phyloP scores from a whole-genome alignment of 2,888 invertebrate species.

The Carabus problematicus region DNA sequence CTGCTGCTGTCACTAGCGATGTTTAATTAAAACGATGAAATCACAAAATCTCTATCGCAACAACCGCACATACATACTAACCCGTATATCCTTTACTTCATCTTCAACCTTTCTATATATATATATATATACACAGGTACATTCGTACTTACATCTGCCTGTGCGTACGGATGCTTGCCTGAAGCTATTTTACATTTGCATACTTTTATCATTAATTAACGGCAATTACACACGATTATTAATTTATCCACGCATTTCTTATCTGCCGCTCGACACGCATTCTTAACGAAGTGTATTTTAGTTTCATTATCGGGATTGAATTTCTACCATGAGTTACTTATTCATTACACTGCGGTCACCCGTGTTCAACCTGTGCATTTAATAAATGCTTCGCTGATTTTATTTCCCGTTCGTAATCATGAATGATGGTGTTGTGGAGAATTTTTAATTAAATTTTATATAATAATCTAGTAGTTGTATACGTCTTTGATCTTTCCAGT shows the following conservation, averaged over 20 bases:
- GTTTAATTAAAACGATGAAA: slow-evolving; percentile 37
- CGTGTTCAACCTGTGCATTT: too few species aligned
- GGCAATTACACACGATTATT: slow-evolving; percentile 4
- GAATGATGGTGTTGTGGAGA: too few species aligned
- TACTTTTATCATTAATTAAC: slow-evolving; percentile 14
- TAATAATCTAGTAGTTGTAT: too few species aligned
- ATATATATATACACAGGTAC: too few species aligned
- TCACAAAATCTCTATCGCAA: slow-evolving; percentile 3
- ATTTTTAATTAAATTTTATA: too few species aligned
- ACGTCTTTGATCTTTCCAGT: too few species aligned
- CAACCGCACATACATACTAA: background rate
- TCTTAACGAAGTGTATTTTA: too few species aligned
- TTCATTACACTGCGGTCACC: too few species aligned
- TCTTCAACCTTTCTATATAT: background rate
- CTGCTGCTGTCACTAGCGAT: slow-evolving; percentile 22
- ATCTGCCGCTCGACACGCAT: background rate
- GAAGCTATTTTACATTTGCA: background rate
- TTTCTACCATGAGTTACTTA: too few species aligned
- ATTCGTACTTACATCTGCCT: background rate
- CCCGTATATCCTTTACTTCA: background rate
- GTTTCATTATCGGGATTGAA: too few species aligned
- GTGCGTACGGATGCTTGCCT: background rate
- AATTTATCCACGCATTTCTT: background rate
- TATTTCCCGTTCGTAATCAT: too few species aligned
- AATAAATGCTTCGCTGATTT: too few species aligned